A percentile compares a stretch with the other conserved stretches of the same genome.
phyloP scores from a whole-genome alignment of 2,797 vertebrate genomes.

The Mormyrops boulengeri region DNA sequence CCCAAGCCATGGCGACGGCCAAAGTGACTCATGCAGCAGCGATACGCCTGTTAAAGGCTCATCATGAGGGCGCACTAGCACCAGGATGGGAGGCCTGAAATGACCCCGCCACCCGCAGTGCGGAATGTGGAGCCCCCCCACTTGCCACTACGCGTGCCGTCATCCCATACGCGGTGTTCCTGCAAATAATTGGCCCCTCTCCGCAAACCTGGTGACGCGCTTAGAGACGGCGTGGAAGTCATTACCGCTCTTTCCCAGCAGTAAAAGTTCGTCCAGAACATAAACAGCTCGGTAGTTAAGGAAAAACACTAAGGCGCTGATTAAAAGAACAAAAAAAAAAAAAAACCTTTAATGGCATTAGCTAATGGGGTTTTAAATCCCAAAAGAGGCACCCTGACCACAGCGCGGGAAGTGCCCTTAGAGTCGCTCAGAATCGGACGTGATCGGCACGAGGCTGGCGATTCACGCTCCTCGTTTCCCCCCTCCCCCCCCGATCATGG shows the following conservation, averaged over 20 bases:
- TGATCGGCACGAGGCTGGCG: background rate
- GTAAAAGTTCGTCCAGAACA: background rate
- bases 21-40: background rate
- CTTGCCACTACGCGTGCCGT: background rate
- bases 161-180: background rate
- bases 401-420: background rate
- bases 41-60: background rate
- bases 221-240: background rate
- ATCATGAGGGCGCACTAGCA: background rate
- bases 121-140: background rate
- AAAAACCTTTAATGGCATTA: background rate
- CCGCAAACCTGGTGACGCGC: background rate
- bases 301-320: background rate
- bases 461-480: background rate
- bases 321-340: background rate
- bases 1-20: background rate
- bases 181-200: background rate
- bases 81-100: background rate
- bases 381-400: background rate
- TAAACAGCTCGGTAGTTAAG: slow-evolving; percentile 7
- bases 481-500: background rate
- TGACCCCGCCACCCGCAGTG: background rate
- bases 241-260: background rate
- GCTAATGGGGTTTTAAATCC: background rate
- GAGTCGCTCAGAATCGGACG: background rate